Evolutionary conservation across 2,888 invertebrate genomes (phyloP), one percentile per base, ranked within the genome.

Genomic region (Diachrysia chrysitis): DNA sequence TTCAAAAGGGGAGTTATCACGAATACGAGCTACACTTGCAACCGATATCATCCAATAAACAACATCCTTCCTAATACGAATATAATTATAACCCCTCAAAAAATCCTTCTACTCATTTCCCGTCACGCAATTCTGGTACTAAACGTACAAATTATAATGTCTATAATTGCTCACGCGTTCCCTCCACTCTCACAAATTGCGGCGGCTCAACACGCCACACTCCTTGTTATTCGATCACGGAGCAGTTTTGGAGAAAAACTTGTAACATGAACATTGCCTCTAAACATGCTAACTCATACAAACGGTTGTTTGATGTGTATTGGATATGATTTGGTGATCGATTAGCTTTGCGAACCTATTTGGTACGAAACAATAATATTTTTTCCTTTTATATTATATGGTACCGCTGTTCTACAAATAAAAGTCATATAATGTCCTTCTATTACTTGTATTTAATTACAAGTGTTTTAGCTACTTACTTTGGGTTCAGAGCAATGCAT

Each of bases 211-310:
- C 73, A 75, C 68, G 69, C 68, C 63, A 81, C 69, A 73, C 59
- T 68, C 73, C 71, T 76, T 62, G 73, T 75, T 74, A 74, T 63
- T 73, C 42, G 68, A 81, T 73, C 78, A 74, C 78, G 73, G 73
- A 67, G 63, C 63, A 67, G 66, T 62, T 75, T 68, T 62, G 66
- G 59, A 68, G 69, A 71, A 81, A 81, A 69, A 73, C 66, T 68
- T 70, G 53, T 23, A 69, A 66, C 79, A 79, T 79, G 79, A 79
- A 74, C 67, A 83, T 81, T 82, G 69, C 66, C 60, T 29, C 58
- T 71, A 62, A 76, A 76, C 82, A 83, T 82, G 83, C 77, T 64
- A 81, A 66, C 65, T 71, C 66, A 57, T 53, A 58, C 51, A 58
- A 66, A 73, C 57, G 63, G 60, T 17, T 77, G 61, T 70, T 68